These are phyloP conservation scores for Muntiacus muntjak DNA, from an alignment of 2,113 vertebrate genomes.

Conservation along the genomic window DNA sequence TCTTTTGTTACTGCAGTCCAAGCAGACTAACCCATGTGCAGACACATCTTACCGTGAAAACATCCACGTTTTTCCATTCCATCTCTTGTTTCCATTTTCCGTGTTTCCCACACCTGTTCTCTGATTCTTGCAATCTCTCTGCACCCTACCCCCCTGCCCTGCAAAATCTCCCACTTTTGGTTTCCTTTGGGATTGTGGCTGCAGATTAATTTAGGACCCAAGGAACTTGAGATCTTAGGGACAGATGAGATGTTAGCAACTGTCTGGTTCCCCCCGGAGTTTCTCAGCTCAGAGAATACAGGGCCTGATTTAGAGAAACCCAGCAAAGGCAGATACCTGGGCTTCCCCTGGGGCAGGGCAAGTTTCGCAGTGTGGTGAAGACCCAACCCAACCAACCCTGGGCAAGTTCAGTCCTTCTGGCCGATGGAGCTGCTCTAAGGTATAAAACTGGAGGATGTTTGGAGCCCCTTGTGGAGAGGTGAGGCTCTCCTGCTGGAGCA, in stretches of 20 bases:
- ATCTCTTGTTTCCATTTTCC: not conserved
- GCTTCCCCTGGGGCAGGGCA: not conserved
- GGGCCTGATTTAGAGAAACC: not conserved
- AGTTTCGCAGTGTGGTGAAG: not conserved
- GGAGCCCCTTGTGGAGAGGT: not conserved
- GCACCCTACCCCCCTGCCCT: too few relatives aligned
- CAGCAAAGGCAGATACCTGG: not conserved
- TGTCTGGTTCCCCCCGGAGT: not conserved
- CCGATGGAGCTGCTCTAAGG: not conserved
- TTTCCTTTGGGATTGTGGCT: not conserved
- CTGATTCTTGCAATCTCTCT: not conserved
- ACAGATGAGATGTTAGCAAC: not conserved
- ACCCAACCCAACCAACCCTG: not conserved
- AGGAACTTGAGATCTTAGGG: not conserved
- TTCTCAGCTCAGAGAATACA: not conserved
- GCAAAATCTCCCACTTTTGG: not conserved
- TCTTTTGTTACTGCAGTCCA: not conserved
- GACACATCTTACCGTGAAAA: not conserved
- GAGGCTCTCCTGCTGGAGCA: not conserved
- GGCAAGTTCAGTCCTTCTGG: not conserved
- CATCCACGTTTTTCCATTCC: not conserved
- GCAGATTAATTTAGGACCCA: not conserved
- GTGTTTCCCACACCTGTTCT: not conserved
- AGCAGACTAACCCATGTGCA: fast-evolving
- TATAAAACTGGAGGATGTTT: not conserved